Conservation (phyloP, 2,113 vertebrate species). For the Sander vitreus region DNA sequence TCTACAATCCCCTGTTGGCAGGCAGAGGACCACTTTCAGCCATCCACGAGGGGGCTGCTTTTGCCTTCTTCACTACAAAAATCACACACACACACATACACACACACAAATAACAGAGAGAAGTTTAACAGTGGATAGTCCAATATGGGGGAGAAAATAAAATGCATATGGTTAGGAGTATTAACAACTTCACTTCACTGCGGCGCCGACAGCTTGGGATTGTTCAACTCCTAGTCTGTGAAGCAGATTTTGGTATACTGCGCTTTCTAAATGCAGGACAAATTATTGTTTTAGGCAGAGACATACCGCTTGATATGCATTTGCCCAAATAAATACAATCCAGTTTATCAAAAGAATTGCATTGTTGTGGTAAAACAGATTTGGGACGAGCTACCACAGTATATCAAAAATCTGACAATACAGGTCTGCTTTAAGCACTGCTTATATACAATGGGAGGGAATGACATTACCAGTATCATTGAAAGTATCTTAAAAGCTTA, state of each 20-base stretch:
- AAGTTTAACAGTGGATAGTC: conserved; percentile 94
- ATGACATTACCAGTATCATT: conserved; percentile 31
- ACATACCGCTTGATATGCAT: background rate
- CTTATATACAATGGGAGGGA: conserved; percentile 23
- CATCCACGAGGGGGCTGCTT: conserved; percentile 98
- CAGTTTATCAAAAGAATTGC: background rate
- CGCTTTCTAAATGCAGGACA: conserved; percentile 23
- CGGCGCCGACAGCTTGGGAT: conserved; percentile 36
- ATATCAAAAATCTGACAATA: conserved; percentile 37
- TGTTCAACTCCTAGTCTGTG: conserved; percentile 44
- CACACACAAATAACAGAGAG: conserved; percentile 98
- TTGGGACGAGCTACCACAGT: conserved; percentile 24
- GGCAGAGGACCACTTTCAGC: conserved; percentile 99
- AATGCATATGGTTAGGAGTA: conserved; percentile 78
- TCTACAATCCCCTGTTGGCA: conserved; percentile 99
- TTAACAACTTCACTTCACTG: conserved; percentile 60
- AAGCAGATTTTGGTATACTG: conserved; percentile 60
- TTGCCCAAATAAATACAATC: conserved; percentile 5
- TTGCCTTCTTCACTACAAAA: conserved; percentile 99
- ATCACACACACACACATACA: conserved; percentile 90
- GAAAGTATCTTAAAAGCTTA: conserved; percentile 34
- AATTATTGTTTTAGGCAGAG: background rate
- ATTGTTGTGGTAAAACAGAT: conserved; percentile 7
- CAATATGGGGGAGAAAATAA: conserved; percentile 81
- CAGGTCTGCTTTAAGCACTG: conserved; percentile 38